Percentiles rank a stretch among this genome's conserved stretches.
Conservation (phyloP, 2,797 vertebrate genomes). For the Propithecus perrieri region DNA sequence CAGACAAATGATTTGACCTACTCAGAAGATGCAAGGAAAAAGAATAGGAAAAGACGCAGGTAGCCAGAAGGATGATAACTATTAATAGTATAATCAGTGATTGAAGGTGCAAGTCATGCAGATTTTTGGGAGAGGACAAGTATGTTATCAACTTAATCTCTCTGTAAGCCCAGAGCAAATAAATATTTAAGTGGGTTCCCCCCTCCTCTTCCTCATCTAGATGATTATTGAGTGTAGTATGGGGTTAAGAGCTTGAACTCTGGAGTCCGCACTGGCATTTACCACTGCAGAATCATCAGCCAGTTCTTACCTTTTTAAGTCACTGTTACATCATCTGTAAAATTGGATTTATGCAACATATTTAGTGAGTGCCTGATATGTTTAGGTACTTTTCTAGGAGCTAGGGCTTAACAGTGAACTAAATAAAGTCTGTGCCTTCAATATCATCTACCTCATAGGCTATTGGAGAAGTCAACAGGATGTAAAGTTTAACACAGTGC, state of each 20-base stretch:
- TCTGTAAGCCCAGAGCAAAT: not conserved
- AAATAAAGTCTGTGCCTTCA: not conserved
- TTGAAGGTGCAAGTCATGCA: not conserved
- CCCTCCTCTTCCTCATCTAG: not conserved
- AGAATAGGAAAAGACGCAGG: not conserved
- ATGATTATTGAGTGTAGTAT: not conserved
- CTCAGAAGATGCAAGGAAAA: not conserved
- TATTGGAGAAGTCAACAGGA: not conserved
- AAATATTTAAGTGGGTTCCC: not conserved
- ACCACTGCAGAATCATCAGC: not conserved
- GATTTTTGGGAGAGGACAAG: not conserved
- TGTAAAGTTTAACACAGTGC: not conserved
- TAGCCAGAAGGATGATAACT: not conserved
- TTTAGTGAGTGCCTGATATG: not conserved
- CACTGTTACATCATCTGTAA: slow-evolving; percentile 28
- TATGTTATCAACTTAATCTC: not conserved
- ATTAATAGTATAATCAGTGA: not conserved
- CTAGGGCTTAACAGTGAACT: not conserved
- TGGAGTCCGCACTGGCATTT: not conserved
- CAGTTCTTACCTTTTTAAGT: not conserved
- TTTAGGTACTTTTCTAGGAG: not conserved
- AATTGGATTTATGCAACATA: not conserved
- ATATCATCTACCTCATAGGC: not conserved
- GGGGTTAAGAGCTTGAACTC: not conserved
- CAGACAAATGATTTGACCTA: not conserved